Conservation (phyloP, 2,888 invertebrate genomes). For the Listrodromus nycthemerus region DNA sequence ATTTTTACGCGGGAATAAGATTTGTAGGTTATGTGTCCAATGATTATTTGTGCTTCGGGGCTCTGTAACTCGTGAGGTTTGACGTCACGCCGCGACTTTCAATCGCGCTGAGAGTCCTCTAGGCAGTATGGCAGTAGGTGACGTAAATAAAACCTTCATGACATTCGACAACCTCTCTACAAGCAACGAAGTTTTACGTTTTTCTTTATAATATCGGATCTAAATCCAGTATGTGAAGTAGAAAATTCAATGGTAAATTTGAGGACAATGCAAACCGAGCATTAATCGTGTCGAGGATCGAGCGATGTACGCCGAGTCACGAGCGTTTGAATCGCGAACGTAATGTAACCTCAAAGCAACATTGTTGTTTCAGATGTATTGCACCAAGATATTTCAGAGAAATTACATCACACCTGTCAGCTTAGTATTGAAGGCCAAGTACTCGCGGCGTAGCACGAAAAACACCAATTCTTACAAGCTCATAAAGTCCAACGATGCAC, state of each 20-base stretch:
- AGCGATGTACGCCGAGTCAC: neutral
- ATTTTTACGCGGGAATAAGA: too few species aligned
- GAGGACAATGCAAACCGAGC: neutral
- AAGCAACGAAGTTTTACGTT: conserved; percentile 25
- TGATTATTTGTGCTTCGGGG: neutral
- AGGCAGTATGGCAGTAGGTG: conserved; percentile 27
- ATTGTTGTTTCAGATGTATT: conserved; percentile 78
- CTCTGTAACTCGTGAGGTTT: neutral
- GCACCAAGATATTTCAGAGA: conserved; percentile 77
- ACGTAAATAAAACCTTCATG: conserved; percentile 63
- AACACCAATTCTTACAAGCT: conserved; percentile 78
- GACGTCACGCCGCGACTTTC: conserved; percentile 1
- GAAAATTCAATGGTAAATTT: conserved; percentile 53
- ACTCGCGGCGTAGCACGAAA: conserved; percentile 80
- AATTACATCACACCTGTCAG: conserved; percentile 74
- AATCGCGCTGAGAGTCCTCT: conserved; percentile 3
- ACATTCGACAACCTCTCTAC: conserved; percentile 64
- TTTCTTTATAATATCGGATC: conserved; percentile 52
- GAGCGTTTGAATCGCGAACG: neutral
- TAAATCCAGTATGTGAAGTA: conserved; percentile 68
- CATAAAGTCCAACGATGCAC: conserved; percentile 76
- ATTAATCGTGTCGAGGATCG: conserved; percentile 1
- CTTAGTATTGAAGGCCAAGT: conserved; percentile 74
- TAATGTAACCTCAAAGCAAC: conserved; percentile 65
- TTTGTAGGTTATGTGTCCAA: neutral